Evolutionary conservation across 2,888 invertebrate genomes (phyloP).

Genomic region (Philaethria dido): DNA sequence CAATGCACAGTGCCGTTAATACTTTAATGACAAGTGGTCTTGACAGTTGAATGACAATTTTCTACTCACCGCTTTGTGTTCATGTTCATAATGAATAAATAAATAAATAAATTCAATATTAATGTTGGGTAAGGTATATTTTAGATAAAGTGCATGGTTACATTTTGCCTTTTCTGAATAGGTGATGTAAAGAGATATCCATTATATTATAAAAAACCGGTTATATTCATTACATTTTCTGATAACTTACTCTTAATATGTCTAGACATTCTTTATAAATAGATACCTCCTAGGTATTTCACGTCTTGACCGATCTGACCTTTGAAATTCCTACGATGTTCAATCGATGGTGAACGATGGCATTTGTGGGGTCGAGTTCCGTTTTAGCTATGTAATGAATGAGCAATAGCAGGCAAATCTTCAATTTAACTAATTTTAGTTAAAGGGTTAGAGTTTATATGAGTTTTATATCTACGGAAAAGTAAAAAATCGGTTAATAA

Average conservation of each 20-base stretch:
- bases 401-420: conserved; percentile 17
- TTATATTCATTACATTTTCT: background rate
- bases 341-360: conserved; percentile 54
- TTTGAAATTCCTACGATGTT: conserved; percentile 65
- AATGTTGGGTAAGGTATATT: too few relatives aligned
- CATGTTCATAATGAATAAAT: too few relatives aligned
- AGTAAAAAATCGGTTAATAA: background rate
- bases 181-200: too few relatives aligned
- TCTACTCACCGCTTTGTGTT: too few relatives aligned
- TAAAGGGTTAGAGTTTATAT: background rate
- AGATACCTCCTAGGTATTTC: conserved; percentile 42
- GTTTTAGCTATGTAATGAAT: conserved; percentile 31
- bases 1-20: too few relatives aligned
- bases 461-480: too few relatives aligned
- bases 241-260: conserved; percentile 44
- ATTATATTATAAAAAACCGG: too few relatives aligned
- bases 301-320: conserved; percentile 58
- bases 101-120: too few relatives aligned
- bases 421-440: conserved; percentile 31
- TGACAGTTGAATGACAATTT: too few relatives aligned
- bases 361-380: conserved; percentile 42
- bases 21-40: too few relatives aligned
- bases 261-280: conserved; percentile 43
- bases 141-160: too few relatives aligned
- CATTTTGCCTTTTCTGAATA: background rate